phyloP scores from a whole-genome alignment of 2,113 vertebrate species.

The Phylloscopus trochiloides region DNA sequence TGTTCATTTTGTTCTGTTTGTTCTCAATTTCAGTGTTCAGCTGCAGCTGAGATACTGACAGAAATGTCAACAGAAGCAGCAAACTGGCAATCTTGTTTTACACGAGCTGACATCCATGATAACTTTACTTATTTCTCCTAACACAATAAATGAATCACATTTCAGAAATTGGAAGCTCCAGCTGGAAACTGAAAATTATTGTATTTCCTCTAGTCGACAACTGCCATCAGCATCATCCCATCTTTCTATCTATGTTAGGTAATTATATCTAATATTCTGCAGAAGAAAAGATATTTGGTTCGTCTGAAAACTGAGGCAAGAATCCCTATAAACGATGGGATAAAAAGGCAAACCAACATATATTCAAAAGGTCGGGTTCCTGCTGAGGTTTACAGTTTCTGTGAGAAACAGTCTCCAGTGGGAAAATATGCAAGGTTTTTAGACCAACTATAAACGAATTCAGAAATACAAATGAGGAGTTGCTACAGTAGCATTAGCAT shows the following conservation, averaged over 20 bases:
- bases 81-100: background rate
- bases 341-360: background rate
- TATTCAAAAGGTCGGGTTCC: background rate
- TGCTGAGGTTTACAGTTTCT: background rate
- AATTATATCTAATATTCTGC: background rate
- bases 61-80: background rate
- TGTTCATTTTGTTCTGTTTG: background rate
- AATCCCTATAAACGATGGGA: background rate
- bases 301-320: background rate
- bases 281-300: background rate
- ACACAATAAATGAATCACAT: background rate
- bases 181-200: background rate
- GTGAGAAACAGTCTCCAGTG: background rate
- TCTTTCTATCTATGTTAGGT: background rate
- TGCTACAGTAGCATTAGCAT: background rate
- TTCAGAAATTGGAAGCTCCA: background rate
- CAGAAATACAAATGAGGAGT: background rate
- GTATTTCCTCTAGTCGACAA: background rate
- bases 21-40: background rate
- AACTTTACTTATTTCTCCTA: background rate
- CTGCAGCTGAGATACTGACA: background rate
- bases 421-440: background rate
- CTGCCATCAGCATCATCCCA: background rate
- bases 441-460: background rate
- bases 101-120: background rate